Evolutionary conservation across 92 coral and sea anemone genomes (phyloP), one percentile per base, ranked within the genome.

Genomic region (Galaxea fascicularis): DNA sequence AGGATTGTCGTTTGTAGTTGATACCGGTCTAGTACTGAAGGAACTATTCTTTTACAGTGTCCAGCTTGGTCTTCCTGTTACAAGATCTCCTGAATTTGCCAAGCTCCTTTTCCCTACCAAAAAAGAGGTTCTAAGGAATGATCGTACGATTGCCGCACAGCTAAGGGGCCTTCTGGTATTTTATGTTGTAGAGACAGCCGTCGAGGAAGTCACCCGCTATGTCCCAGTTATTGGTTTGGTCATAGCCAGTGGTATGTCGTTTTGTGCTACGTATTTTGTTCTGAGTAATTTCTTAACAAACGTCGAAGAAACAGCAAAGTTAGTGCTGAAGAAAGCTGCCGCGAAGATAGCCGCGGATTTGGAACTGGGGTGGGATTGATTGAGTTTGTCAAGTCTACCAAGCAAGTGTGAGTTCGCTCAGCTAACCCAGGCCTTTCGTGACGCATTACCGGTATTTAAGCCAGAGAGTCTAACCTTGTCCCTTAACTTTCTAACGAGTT

Each of bases 351-450:
- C 22, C 26, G 69, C 47, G 11, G 56, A 4, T 35, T 35, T 35
- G 41, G 41, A 2, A 35, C 41, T 35, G 41, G 41, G 6, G 41
- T 6, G 3, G 41, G 56, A 49, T 15, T 49, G 56, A 49, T 15
- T 49, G 17, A 49, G 17, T 49, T 49, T 49, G 56, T 35, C 6
- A 35, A 35, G 3, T 35, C 41, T 35, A 35, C 41, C 41, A 35
- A 35, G 41, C 41, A 88, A 69, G 84, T 88, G 91, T 88, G 91
- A 88, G 4, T 88, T 88, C 49, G 88, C 35, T 67, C 88, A 88
- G 35, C 91, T 88, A 9, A 88, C 88, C 10, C 71, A 82, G 49
- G 87, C 91, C 29, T 82, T 88, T 70, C 57, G 75, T 8, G 80
- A 88, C 67, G 88, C 77, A 28, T 56, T 88, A 58, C 84, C 88